Conservation (phyloP, 2,888 invertebrate species). For the Acronicta alni region DNA sequence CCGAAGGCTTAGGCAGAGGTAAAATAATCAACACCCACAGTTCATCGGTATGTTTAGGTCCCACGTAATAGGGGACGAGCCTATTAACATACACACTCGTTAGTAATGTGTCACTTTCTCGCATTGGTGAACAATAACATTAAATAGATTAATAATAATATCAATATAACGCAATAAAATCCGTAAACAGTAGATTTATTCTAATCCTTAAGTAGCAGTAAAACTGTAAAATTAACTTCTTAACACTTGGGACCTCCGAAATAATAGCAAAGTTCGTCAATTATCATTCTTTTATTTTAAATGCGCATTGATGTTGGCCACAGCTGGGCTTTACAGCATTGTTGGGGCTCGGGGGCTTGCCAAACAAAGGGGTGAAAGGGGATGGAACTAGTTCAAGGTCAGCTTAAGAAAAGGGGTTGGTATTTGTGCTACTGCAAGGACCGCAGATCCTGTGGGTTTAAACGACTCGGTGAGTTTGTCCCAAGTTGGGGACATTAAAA, state of each 20-base stretch:
- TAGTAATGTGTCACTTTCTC: no score
- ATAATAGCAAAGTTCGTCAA: conserved; percentile 27
- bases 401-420: conserved; percentile 17
- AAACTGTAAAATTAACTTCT: background rate
- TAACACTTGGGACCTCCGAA: conserved; percentile 7
- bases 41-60: no score
- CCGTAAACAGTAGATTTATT: no score
- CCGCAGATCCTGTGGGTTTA: conserved; percentile 18
- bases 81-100: no score
- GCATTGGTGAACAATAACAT: no score
- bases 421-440: conserved; percentile 19
- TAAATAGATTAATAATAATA: no score
- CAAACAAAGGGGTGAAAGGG: conserved; percentile 35
- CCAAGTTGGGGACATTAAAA: conserved; percentile 25
- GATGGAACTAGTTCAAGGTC: conserved; percentile 42
- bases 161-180: no score
- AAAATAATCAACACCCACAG: no score
- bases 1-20: no score
- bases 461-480: background rate
- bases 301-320: conserved; percentile 31
- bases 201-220: no score
- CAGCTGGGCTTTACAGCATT: conserved; percentile 36
- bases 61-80: no score
- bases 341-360: conserved; percentile 27
- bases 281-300: conserved; percentile 36